phyloP scores from a whole-genome alignment of 1,140 invertebrate species.

The Hestina assimilis region DNA sequence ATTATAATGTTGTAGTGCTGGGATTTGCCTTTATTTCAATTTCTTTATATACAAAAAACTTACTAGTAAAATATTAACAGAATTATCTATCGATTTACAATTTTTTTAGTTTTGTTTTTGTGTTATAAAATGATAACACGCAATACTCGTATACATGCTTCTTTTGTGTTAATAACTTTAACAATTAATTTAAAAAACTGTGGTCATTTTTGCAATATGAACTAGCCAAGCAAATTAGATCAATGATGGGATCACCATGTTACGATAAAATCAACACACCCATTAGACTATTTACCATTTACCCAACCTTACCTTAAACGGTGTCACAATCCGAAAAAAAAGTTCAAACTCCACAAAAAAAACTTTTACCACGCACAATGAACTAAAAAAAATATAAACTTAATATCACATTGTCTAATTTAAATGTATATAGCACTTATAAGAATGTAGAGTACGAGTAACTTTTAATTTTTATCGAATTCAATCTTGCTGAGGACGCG shows the following conservation, averaged over 20 bases:
- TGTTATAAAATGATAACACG: too few relatives aligned
- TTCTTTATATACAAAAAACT: too few relatives aligned
- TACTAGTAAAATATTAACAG: too few relatives aligned
- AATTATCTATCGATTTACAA: too few relatives aligned
- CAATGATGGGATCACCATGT: conserved; percentile 38
- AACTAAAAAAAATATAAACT: not conserved
- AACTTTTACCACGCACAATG: not conserved
- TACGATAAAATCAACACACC: conserved; percentile 31
- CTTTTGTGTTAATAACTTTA: too few relatives aligned
- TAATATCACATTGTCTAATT: not conserved
- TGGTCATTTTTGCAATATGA: too few relatives aligned
- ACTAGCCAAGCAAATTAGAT: conserved; percentile 7
- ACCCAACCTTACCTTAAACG: not conserved
- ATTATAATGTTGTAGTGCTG: too few relatives aligned
- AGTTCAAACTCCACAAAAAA: conserved; percentile 7
- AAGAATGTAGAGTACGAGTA: not conserved
- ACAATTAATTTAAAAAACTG: too few relatives aligned
- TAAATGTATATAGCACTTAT: not conserved
- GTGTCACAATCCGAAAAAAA: conserved; percentile 1
- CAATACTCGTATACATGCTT: too few relatives aligned
- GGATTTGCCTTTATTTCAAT: too few relatives aligned
- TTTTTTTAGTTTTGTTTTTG: too few relatives aligned
- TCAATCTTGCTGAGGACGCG: conserved; percentile 12
- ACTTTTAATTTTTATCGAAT: conserved; percentile 7
- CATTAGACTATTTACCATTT: conserved; percentile 12